Evolutionary conservation across 2,888 invertebrate species (phyloP).

Genomic region (Coenonympha arcania): DNA sequence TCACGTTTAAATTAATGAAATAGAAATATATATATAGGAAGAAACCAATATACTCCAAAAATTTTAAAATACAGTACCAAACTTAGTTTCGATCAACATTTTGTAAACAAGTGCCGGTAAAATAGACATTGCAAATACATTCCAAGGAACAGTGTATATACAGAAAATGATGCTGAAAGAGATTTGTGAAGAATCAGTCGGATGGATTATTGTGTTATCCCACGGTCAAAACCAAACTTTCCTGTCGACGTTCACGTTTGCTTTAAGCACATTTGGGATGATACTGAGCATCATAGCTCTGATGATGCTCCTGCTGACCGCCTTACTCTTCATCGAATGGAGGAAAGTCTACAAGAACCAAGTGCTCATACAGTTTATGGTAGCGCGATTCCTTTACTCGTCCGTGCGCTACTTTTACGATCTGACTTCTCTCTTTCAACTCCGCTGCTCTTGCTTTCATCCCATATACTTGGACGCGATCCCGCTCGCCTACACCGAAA

Average conservation of each 20-base stretch:
- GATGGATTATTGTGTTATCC: conserved; percentile 1
- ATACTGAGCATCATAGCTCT: conserved; percentile 41
- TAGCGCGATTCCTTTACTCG: conserved; percentile 49
- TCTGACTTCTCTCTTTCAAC: conserved; percentile 31
- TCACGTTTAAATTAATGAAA: neutral
- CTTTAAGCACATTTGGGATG: conserved; percentile 46
- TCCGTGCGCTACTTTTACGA: conserved; percentile 45
- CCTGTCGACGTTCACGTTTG: conserved; percentile 34
- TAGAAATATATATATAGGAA: neutral
- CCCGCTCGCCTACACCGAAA: conserved; percentile 46
- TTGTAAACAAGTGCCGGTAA: neutral
- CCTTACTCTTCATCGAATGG: conserved; percentile 53
- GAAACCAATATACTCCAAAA: too few relatives aligned
- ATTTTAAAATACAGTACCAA: neutral
- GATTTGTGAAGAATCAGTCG: neutral
- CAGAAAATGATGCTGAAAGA: neutral
- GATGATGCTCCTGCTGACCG: conserved; percentile 47
- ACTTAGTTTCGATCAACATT: neutral
- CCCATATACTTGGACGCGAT: conserved; percentile 29
- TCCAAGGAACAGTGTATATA: neutral
- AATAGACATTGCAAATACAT: neutral
- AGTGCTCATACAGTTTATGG: conserved; percentile 56
- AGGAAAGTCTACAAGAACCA: conserved; percentile 56
- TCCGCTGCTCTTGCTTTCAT: conserved; percentile 18
- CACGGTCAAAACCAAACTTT: conserved; percentile 29